Evolutionary conservation across 2,113 vertebrate species (phyloP), one percentile per base, ranked within the genome.

Genomic region (Mesoclemmys tuberculata): DNA sequence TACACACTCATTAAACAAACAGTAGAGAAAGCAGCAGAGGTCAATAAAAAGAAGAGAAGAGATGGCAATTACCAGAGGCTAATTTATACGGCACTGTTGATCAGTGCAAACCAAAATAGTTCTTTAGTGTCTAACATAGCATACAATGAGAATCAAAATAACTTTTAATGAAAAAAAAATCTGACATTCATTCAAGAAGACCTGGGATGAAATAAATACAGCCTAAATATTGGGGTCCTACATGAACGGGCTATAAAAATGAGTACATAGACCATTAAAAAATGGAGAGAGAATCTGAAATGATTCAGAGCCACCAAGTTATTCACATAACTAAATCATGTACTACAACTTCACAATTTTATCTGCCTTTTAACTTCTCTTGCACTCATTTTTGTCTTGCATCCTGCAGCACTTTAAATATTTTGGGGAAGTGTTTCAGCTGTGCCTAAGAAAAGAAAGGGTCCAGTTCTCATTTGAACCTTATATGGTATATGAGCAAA

Each of bases 161-260:
- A 89, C 58, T 78, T 46, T 82, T 81, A 49, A 87, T 26, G 61
- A 96, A 92, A 93, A 90, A 85, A 54, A 3, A 2, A 85, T 68
- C 44, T 92, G 56, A 94, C n/a, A 85, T 64, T 6, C 55, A 85
- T 80, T 85, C 5, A 90, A 89, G 49, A 96, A 96, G 84, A 88
- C 21, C 52, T 89, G 26, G 49, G 46, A 90, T 83, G 4, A 96
- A 95, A 94, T 64, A 92, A 96, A 88, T 84, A 86, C 81, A 93
- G 38, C 87, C 77, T 93, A 97, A 96, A 96, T 96, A 82, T 75
- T 94, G 61, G n/a, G 93, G 82, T 90, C 1, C 2, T 46, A n/a
- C 54, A 64, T 38, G 77, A 55, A 80, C 88, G 38, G 74, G 86
- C 86, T 93, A 61, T 4, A 0, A 41, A 94, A 46, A 56, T 58